Conservation (phyloP, 92 coral and sea anemone species). For the Epizoanthus fatuus region DNA sequence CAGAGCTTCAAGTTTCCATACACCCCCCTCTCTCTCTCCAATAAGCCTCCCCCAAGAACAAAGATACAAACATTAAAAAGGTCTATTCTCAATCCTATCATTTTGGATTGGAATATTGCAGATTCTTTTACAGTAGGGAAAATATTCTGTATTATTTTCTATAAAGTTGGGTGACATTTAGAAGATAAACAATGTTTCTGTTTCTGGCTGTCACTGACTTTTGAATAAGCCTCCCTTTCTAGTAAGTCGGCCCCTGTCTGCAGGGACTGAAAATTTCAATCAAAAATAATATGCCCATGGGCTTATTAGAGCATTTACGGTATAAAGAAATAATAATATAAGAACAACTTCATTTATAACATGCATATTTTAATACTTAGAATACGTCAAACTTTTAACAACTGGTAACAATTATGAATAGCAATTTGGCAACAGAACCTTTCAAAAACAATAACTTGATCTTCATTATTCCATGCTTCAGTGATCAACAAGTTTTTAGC, state of each 20-base stretch:
- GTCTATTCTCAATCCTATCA: constrained; percentile 5
- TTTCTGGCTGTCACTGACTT: constrained; percentile 25
- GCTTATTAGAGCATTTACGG: neutral
- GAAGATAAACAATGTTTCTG: constrained; percentile 29
- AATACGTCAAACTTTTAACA: constrained; percentile 32
- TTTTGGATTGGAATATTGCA: constrained; percentile 8
- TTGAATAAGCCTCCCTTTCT: constrained; percentile 35
- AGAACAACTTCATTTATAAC: no score
- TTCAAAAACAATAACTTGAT: constrained; percentile 29
- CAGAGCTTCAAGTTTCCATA: constrained; percentile 11
- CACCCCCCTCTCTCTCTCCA: no score
- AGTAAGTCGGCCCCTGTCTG: constrained; percentile 34
- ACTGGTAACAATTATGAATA: constrained; percentile 24
- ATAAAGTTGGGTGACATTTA: constrained; percentile 30
- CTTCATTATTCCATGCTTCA: constrained; percentile 33
- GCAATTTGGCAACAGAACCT: constrained; percentile 32
- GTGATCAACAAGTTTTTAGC: constrained; percentile 6
- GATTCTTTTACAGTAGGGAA: constrained; percentile 37
- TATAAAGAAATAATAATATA: no score
- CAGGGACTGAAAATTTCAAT: constrained; percentile 27
- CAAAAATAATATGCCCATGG: constrained; percentile 27
- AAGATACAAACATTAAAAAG: constrained; percentile 30
- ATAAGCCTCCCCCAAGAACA: constrained; percentile 22
- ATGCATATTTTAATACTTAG: constrained; percentile 8
- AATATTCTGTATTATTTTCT: constrained; percentile 34